Base-by-base conservation (phyloP, 2,888 invertebrate genomes). In the Protophormia terraenovae region DNA sequence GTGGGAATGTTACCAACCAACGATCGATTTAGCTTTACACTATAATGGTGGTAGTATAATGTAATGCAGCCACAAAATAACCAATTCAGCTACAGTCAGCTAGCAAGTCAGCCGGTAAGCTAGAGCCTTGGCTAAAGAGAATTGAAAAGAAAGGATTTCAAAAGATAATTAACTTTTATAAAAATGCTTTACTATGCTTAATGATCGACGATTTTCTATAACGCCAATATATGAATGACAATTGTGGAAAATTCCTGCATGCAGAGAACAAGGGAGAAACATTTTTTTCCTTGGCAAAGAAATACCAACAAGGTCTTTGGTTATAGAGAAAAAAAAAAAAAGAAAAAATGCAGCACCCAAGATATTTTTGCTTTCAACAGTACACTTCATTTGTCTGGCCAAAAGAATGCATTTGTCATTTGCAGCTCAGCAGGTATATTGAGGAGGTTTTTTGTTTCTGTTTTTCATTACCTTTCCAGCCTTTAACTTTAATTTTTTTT, bases 321-420 rank as follows among this genome's bases (percentile, higher is more conserved):
- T n/a, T 72, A 58, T 10, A 22, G 8, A 27, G 35, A 53, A 50
- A 29, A 29, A 22, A 62, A 45, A 29, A 47, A 41, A 29, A 41
- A 32, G 7, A 27, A 1, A 35, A 50, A 45, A 47, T 24, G 10
- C 71, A 75, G 72, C 60, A 81, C 50, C 84, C 84, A 85, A 82
- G 82, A 78, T 82, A 85, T 92, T 92, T 92, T 91, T 92, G 91
- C 92, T 92, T 92, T 92, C 92, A 92, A 91, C 92, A 91, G 90
- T 92, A 91, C 91, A 91, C 91, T 91, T 91, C 92, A 92, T 92
- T 92, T 92, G 92, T 92, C 92, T 92, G 91, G 92, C 91, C 90
- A 91, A 90, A 91, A 91, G 89, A 90, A 91, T 90, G 91, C 92
- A 92, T 92, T 92, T 92, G 92, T 92, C 92, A 92, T 92, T 91